Conservation (phyloP, 2,888 invertebrate species). For the Drosophila paramelanica region DNA sequence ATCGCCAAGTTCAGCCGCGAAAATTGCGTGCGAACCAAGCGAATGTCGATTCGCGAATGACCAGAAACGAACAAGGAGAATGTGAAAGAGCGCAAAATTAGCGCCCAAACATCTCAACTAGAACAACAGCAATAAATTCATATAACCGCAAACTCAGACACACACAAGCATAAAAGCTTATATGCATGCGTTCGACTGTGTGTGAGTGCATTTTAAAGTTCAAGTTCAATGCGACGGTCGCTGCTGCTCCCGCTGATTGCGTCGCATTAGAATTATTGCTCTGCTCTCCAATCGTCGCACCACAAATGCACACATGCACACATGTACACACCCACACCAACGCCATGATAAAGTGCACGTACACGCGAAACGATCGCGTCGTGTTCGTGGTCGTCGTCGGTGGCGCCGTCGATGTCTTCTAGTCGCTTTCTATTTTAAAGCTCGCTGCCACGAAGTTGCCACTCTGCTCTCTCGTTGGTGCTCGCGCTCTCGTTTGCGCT, state of each 20-base stretch:
- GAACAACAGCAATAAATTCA: slow-evolving; percentile 44
- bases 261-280: slow-evolving; percentile 62
- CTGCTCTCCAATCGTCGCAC: slow-evolving; percentile 35
- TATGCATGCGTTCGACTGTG: slow-evolving; percentile 11
- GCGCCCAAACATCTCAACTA: slow-evolving; percentile 35
- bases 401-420: slow-evolving; percentile 36
- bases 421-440: slow-evolving; percentile 70
- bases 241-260: slow-evolving; percentile 28
- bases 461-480: slow-evolving; percentile 16
- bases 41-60: slow-evolving; percentile 57
- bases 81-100: slow-evolving; percentile 21
- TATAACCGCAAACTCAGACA: slow-evolving; percentile 15
- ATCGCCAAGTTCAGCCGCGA: slow-evolving; percentile 36
- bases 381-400: slow-evolving; percentile 12
- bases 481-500: slow-evolving; percentile 32
- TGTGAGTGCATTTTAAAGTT: slow-evolving; percentile 78
- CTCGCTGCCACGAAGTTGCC: slow-evolving; percentile 32
- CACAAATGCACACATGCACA: slow-evolving; percentile 12
- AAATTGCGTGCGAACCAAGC: slow-evolving; percentile 38
- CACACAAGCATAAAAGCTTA: neutral
- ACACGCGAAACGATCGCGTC: slow-evolving; percentile 40
- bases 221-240: slow-evolving; percentile 82
- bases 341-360: slow-evolving; percentile 67
- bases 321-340: slow-evolving; percentile 41
- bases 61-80: slow-evolving; percentile 12